Conservation (phyloP, 2,113 vertebrate genomes). For the Strix uralensis region DNA sequence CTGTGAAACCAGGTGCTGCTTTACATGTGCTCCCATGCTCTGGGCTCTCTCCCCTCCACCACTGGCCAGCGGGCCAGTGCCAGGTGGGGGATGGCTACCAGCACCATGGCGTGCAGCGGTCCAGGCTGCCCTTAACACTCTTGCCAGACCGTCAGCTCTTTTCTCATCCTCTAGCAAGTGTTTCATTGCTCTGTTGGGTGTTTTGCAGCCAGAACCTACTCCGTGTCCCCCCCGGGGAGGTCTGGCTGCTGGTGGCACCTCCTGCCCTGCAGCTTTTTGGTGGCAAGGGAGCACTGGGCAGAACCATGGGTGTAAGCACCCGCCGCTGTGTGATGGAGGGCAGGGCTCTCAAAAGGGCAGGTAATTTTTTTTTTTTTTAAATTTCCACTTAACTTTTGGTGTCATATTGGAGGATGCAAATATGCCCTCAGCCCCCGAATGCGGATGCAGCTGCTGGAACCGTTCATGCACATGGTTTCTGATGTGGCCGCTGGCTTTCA, state of each 20-base stretch:
- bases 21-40: background rate
- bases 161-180: background rate
- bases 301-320: background rate
- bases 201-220: background rate
- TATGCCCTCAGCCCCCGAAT: background rate
- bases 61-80: background rate
- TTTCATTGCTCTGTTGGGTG: background rate
- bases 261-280: background rate
- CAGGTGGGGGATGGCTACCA: too few species aligned
- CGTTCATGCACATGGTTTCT: fast-evolving
- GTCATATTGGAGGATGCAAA: background rate
- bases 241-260: background rate
- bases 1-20: background rate
- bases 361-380: background rate
- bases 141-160: background rate
- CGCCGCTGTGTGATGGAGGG: fast-evolving
- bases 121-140: background rate
- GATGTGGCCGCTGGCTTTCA: background rate
- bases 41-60: background rate
- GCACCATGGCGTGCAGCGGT: too few species aligned
- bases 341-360: background rate
- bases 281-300: background rate
- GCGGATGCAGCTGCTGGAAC: background rate
- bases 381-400: background rate
- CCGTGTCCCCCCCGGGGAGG: background rate